phyloP scores from a whole-genome alignment of 2,888 invertebrate genomes.

The Ornithoptera alexandrae region DNA sequence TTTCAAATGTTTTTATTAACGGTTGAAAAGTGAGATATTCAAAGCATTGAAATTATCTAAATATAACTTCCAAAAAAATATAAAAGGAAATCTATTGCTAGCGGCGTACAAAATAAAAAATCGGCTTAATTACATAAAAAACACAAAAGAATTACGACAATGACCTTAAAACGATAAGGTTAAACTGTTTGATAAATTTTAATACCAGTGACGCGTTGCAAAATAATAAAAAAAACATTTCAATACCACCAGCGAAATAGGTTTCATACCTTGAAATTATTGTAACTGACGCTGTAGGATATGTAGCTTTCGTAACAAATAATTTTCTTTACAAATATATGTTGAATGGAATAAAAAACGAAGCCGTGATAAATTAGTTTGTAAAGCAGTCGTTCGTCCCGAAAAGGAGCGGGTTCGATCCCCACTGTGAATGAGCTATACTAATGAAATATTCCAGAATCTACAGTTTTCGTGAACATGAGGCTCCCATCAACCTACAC shows the following conservation, averaged over 20 bases:
- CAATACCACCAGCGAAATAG: constrained; percentile 17
- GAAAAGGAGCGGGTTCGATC: too few relatives aligned
- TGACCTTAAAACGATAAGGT: constrained; percentile 49
- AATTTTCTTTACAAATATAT: not conserved
- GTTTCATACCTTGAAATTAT: constrained; percentile 12
- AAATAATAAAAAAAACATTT: constrained; percentile 31
- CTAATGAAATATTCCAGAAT: too few relatives aligned
- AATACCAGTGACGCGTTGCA: constrained; percentile 44
- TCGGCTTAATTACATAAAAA: constrained; percentile 39
- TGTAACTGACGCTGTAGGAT: constrained; percentile 26
- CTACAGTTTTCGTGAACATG: too few relatives aligned
- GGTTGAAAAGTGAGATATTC: not conserved
- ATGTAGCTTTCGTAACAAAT: not conserved
- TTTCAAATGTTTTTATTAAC: too few relatives aligned
- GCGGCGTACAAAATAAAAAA: constrained; percentile 6
- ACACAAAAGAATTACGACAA: constrained; percentile 46
- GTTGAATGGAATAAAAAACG: too few relatives aligned
- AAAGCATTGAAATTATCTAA: not conserved
- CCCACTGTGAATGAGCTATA: too few relatives aligned
- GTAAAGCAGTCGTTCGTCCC: too few relatives aligned
- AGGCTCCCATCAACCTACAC: too few relatives aligned
- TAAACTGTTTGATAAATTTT: constrained; percentile 51
- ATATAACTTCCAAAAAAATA: not conserved
- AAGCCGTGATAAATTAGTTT: too few relatives aligned
- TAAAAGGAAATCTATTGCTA: not conserved